Conservation (phyloP, 2,113 vertebrate species). For the Misgurnus mizolepis region DNA sequence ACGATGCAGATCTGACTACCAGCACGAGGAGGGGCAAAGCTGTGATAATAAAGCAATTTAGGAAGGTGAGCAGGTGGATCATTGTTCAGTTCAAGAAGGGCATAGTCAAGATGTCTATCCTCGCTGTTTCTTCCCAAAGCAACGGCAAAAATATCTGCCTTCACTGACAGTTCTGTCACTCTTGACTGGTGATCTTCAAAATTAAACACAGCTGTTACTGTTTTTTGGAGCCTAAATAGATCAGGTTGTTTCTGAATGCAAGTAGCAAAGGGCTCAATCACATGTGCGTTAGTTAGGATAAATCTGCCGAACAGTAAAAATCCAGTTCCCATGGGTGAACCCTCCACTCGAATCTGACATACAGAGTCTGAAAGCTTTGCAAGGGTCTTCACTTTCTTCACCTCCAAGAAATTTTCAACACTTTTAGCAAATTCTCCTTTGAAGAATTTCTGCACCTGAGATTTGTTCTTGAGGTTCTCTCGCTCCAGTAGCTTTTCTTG, state of each 20-base stretch:
- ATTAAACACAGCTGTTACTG: neutral
- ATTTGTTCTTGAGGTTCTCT: neutral
- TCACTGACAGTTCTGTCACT: too few species aligned
- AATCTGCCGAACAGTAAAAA: conserved; percentile 45
- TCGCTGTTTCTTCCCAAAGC: neutral
- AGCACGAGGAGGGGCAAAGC: neutral
- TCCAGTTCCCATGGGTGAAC: conserved; percentile 12
- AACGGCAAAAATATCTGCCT: too few species aligned
- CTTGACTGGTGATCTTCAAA: neutral
- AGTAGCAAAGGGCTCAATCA: neutral
- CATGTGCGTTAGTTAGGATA: conserved; percentile 54
- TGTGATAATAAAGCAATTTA: neutral
- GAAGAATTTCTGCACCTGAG: neutral
- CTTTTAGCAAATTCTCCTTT: conserved; percentile 26
- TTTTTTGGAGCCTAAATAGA: too few species aligned
- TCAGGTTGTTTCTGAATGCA: too few species aligned
- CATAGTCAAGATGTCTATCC: conserved; percentile 43
- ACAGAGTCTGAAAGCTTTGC: neutral
- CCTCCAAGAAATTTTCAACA: neutral
- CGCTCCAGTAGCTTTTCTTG: conserved; percentile 4
- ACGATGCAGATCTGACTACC: conserved; percentile 60
- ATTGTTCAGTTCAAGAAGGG: conserved; percentile 49
- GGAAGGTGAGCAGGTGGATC: neutral
- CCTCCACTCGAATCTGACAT: neutral
- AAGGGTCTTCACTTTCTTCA: neutral